Percentiles rank a stretch among this genome's conserved stretches.
These are phyloP conservation scores for Aurelia sp. DNA, from an alignment of 30 jellyfish, hydroid and myxozoan species.

Conservation along the genomic window DNA sequence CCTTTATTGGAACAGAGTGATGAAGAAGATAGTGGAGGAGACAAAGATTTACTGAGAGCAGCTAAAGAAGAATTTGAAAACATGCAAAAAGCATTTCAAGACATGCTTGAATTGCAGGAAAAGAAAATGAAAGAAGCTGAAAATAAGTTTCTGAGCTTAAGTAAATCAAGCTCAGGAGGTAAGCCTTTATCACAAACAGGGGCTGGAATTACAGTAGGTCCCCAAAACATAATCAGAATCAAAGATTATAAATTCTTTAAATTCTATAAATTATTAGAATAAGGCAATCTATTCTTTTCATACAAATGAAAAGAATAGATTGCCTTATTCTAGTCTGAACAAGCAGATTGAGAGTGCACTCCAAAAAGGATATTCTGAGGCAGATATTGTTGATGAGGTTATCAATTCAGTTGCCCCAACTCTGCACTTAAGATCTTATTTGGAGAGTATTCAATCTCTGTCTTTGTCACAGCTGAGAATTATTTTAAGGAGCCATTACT, in stretches of 20 bases:
- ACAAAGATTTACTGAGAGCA: constrained; percentile 26
- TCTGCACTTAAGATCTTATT: constrained; percentile 49
- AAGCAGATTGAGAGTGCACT: constrained; percentile 54
- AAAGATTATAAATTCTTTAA: constrained; percentile 34
- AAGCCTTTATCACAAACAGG: constrained; percentile 39
- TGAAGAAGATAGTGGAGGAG: constrained; percentile 32
- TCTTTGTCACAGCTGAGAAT: constrained; percentile 23
- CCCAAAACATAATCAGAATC: constrained; percentile 26
- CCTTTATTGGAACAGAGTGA: constrained; percentile 32
- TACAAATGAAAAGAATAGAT: constrained; percentile 21
- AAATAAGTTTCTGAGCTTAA: constrained; percentile 25
- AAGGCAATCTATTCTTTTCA: no score
- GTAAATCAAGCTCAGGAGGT: constrained; percentile 1
- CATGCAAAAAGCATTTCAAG: constrained; percentile 25
- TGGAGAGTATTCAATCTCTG: constrained; percentile 32
- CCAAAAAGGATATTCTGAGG: constrained; percentile 47
- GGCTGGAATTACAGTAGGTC: constrained; percentile 27
- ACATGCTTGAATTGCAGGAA: constrained; percentile 24
- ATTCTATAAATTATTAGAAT: no score
- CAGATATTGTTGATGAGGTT: constrained; percentile 61
- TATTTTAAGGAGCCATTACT: constrained; percentile 42
- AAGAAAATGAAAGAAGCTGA: constrained; percentile 54
- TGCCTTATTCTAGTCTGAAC: constrained; percentile 31
- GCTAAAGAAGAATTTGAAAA: constrained; percentile 44
- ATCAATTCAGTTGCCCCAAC: constrained; percentile 51